Evolutionary conservation across 2,113 vertebrate species (phyloP), one percentile per base, ranked within the genome.

Genomic region (Myotis lucifugus): DNA sequence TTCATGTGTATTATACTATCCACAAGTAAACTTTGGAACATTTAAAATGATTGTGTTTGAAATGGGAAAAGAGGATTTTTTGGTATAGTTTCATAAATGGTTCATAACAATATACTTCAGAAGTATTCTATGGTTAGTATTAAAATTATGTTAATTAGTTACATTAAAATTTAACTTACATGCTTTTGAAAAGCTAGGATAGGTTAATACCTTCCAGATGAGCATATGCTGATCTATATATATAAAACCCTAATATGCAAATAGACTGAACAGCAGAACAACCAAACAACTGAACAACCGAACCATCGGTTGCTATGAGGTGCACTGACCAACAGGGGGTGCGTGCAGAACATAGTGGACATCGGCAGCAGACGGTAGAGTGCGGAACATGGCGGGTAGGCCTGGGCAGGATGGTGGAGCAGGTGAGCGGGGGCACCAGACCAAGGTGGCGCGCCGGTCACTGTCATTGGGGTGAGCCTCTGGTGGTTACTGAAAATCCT

Each of bases 101-200:
- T 64, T 86, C 64, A 56, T 50, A 86, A 79, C 2, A 87, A 42
- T 93, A 88, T n/a, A n/a, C 25, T 76, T 88, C 23, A 87, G 72
- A 94, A 83, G 11, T 84, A 4, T 79, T 67, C 46, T 78, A 67
- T 82, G 32, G 14, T 95, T 93, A 78, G 13, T 34, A 83, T n/a
- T 90, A 69, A 90, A 66, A 67, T 72, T 76, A 92, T 66, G 25
- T 95, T 95, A 88, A 61, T 52, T 90, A 64, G 3, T 81, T 90
- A 66, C 19, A 74, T 86, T 77, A 67, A 84, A 78, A 72, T 83
- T n/a, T n/a, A 77, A 50, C 6, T 77, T 56, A 1, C 9, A 50
- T 61, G 21, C 1, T 29, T 87, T 48, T 93, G 42, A 82, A 93
- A 67, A 81, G 17, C 32, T 46, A 72, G 19, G 23, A 70, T 56